These are phyloP conservation scores for Meta bourneti DNA, from an alignment of 2,888 invertebrate species.

Conservation along the genomic window DNA sequence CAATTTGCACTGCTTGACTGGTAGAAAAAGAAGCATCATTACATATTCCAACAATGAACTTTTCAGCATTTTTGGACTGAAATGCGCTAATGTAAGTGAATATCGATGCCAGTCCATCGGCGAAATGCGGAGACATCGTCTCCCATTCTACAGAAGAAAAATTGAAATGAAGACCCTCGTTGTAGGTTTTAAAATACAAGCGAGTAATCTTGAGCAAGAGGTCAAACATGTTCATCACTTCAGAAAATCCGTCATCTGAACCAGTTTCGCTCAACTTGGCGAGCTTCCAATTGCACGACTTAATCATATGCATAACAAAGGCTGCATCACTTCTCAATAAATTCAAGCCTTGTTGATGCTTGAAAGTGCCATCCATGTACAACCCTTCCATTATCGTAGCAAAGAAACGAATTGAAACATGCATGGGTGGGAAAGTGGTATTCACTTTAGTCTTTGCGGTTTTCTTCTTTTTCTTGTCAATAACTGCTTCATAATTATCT, in stretches of 20 bases:
- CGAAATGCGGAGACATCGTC: constrained; percentile 38
- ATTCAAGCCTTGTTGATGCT: constrained; percentile 64
- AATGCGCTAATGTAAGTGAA: constrained; percentile 49
- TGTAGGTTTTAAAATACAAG: constrained; percentile 51
- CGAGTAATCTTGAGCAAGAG: constrained; percentile 33
- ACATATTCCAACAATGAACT: constrained; percentile 47
- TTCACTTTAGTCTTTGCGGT: constrained; percentile 40
- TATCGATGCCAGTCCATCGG: constrained; percentile 49
- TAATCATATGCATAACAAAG: constrained; percentile 58
- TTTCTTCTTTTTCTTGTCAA: constrained; percentile 62
- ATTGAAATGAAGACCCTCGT: constrained; percentile 40
- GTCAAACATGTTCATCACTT: constrained; percentile 33
- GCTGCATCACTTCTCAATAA: constrained; percentile 47
- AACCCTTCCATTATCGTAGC: constrained; percentile 45
- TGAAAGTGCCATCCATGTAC: constrained; percentile 49
- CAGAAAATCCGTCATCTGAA: constrained; percentile 49
- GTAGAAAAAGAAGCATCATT: constrained; percentile 23
- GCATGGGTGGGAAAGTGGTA: neutral
- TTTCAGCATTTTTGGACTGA: constrained; percentile 41
- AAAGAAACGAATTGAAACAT: constrained; percentile 40
- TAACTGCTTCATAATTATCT: constrained; percentile 26
- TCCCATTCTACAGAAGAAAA: constrained; percentile 58
- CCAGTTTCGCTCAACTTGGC: constrained; percentile 58
- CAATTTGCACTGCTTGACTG: constrained; percentile 30
- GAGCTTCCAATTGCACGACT: constrained; percentile 56